A percentile compares a stretch with the other conserved stretches of the same genome.
Conservation (phyloP, 1,140 invertebrate species). For the Goniozus legneri region DNA sequence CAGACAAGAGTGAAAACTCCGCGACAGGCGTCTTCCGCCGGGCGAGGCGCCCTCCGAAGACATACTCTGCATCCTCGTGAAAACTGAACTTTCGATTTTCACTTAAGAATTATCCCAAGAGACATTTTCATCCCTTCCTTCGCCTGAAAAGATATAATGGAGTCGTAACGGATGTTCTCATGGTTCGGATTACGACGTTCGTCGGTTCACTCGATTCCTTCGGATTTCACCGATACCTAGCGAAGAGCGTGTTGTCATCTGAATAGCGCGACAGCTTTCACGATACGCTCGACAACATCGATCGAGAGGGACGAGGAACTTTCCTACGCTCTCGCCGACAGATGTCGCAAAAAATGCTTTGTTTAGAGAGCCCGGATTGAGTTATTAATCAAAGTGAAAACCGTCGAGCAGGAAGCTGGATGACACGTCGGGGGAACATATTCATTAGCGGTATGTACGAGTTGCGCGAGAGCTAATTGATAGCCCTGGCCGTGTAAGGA, state of each 20-base stretch:
- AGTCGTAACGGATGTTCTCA: conserved; percentile 9
- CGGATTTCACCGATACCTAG: background rate
- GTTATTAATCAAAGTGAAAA: conserved; percentile 15
- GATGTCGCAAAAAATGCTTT: too few species aligned
- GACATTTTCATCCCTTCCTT: background rate
- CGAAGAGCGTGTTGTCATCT: background rate
- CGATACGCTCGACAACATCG: too few species aligned
- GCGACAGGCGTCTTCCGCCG: conserved; percentile 61
- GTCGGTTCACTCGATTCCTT: background rate
- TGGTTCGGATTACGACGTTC: background rate
- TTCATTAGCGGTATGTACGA: background rate
- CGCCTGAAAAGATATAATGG: conserved; percentile 22
- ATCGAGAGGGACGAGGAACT: too few species aligned
- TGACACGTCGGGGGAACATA: too few species aligned
- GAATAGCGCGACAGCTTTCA: background rate
- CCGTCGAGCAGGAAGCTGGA: conserved; percentile 1
- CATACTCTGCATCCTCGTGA: conserved; percentile 33
- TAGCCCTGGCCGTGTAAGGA: background rate
- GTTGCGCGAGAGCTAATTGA: background rate
- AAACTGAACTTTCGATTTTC: background rate
- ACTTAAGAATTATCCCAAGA: too few species aligned
- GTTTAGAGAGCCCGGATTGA: background rate
- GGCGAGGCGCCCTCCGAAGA: conserved; percentile 59
- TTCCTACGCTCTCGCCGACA: too few species aligned
- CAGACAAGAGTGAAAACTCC: conserved; percentile 64